These are phyloP conservation scores for Cotesia congregata DNA, from an alignment of 2,888 invertebrate species.

Conservation along the genomic window DNA sequence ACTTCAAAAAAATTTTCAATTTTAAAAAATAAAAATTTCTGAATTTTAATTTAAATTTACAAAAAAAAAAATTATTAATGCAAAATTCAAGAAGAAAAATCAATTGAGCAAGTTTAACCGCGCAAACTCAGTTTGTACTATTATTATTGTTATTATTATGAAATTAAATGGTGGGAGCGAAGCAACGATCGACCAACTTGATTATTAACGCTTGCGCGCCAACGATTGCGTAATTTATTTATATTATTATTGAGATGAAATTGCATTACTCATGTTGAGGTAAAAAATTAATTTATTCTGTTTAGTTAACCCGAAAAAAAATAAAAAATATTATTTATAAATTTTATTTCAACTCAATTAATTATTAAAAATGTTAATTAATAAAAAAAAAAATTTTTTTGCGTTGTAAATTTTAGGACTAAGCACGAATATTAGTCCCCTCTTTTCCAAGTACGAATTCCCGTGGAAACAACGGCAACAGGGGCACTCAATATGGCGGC, in stretches of 20 bases:
- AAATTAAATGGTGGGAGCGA: neutral
- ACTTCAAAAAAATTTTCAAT: too few species aligned
- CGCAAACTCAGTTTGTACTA: slow-evolving; percentile 52
- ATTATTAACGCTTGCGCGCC: slow-evolving; percentile 41
- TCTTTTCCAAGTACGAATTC: slow-evolving; percentile 26
- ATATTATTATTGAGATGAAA: slow-evolving; percentile 54
- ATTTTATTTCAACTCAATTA: neutral
- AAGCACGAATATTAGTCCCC: slow-evolving; percentile 42
- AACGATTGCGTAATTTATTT: slow-evolving; percentile 64
- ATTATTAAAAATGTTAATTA: neutral
- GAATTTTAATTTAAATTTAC: too few species aligned
- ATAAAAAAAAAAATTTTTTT: slow-evolving; percentile 51
- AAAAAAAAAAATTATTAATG: too few species aligned
- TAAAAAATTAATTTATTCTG: slow-evolving; percentile 49
- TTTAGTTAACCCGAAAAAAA: too few species aligned
- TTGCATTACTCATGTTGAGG: slow-evolving; percentile 40
- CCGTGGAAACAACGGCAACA: slow-evolving; percentile 58
- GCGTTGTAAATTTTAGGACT: slow-evolving; percentile 41
- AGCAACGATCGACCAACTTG: slow-evolving; percentile 13
- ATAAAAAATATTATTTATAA: neutral
- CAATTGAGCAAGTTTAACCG: slow-evolving; percentile 52
- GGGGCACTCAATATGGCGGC: slow-evolving; percentile 66
- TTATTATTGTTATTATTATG: neutral
- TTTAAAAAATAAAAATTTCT: too few species aligned
- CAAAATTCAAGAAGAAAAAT: slow-evolving; percentile 41